Conservation (phyloP, 2,113 vertebrate genomes). For the Brachypteracias leptosomus region DNA sequence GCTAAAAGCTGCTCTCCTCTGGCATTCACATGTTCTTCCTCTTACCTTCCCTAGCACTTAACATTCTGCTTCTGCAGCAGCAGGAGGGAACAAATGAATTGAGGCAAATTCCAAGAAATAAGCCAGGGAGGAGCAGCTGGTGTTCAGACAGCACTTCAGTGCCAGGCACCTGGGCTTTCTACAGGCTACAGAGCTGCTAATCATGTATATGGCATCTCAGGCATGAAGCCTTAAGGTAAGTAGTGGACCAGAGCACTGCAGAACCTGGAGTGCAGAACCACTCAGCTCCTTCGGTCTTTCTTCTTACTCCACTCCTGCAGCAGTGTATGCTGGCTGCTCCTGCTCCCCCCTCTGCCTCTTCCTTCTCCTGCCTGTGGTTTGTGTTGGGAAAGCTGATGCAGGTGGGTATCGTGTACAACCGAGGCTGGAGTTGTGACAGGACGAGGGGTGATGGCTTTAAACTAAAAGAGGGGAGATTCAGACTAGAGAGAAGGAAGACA, state of each 20-base stretch:
- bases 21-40: background rate
- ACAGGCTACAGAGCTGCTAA: background rate
- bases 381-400: background rate
- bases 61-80: background rate
- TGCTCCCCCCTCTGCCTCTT: background rate
- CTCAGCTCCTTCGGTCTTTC: accelerated
- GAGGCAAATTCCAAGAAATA: background rate
- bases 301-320: background rate
- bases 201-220: background rate
- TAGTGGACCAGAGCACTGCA: background rate
- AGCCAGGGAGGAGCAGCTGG: background rate
- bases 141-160: background rate
- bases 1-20: background rate
- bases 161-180: background rate
- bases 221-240: background rate
- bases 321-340: background rate
- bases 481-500: background rate
- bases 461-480: background rate
- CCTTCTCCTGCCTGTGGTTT: background rate
- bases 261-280: background rate
- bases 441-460: background rate
- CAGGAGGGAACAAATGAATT: background rate
- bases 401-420: accelerated
- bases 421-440: background rate
- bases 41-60: background rate